These are phyloP conservation scores for Troides helena DNA, from an alignment of 2,888 invertebrate genomes.

Conservation along the genomic window DNA sequence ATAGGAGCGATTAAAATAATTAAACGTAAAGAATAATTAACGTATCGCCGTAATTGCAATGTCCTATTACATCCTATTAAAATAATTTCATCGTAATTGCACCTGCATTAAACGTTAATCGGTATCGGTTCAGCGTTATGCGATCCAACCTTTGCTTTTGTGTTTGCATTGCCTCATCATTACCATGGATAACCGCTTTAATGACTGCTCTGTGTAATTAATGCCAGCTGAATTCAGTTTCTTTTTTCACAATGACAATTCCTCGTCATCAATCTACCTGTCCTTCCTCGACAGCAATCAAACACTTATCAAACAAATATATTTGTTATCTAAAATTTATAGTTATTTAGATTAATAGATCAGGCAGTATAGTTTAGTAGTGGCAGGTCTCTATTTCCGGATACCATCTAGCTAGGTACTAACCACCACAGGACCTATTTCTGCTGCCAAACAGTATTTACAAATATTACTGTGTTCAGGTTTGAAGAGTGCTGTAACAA, in stretches of 20 bases:
- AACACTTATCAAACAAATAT: too few relatives aligned
- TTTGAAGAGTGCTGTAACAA: too few relatives aligned
- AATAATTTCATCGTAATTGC: constrained; percentile 47
- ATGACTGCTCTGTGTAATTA: constrained; percentile 65
- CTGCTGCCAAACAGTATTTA: too few relatives aligned
- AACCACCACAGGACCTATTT: too few relatives aligned
- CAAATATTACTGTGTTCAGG: too few relatives aligned
- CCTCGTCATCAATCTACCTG: not conserved
- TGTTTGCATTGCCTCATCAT: constrained; percentile 64
- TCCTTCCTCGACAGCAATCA: not conserved
- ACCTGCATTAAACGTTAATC: constrained; percentile 48
- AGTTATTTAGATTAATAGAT: not conserved
- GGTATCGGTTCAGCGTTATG: constrained; percentile 58
- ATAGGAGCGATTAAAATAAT: not conserved
- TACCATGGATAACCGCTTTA: constrained; percentile 64
- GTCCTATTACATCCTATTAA: constrained; percentile 4
- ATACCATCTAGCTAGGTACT: too few relatives aligned
- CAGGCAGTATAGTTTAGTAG: too few relatives aligned
- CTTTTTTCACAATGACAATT: too few relatives aligned
- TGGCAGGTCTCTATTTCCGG: too few relatives aligned
- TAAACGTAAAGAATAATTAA: constrained; percentile 6
- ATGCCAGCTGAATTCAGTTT: constrained; percentile 39
- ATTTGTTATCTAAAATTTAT: not conserved
- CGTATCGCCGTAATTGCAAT: not conserved
- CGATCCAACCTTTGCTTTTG: constrained; percentile 64